Evolutionary conservation across 2,113 vertebrate species (phyloP).

Genomic region (Phalacrocorax carbo): DNA sequence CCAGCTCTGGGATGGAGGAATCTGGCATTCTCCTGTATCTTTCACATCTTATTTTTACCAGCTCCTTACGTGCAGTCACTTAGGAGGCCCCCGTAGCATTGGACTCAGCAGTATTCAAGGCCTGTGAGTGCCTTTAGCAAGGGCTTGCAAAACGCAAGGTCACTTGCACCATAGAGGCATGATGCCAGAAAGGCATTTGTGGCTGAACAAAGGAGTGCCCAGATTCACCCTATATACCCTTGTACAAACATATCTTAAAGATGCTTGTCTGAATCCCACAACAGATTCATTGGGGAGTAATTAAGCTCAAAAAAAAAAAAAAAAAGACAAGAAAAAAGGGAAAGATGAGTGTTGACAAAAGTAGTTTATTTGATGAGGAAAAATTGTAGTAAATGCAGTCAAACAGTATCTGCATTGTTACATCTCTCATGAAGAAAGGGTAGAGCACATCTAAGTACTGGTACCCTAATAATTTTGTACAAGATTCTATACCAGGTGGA

Average conservation of each 20-base stretch:
- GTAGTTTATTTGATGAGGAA: background rate
- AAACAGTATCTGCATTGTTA: background rate
- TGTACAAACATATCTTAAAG: background rate
- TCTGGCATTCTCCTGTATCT: background rate
- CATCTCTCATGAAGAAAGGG: background rate
- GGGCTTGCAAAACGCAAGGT: background rate
- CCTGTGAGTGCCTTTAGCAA: background rate
- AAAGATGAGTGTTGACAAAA: fast-evolving
- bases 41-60: background rate
- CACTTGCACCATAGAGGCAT: background rate
- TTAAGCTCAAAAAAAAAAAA: background rate
- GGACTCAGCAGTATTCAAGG: background rate
- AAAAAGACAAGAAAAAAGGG: background rate
- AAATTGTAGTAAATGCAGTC: background rate
- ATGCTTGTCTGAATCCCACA: background rate
- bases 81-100: background rate
- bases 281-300: background rate
- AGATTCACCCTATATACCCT: background rate
- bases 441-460: background rate
- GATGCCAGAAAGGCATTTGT: background rate
- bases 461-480: background rate
- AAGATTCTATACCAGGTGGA: background rate
- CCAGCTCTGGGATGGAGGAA: background rate
- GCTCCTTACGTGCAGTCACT: background rate
- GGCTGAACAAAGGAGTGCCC: background rate